These are phyloP conservation scores for Mellilla xanthometata DNA, from an alignment of 2,888 invertebrate species.

Conservation along the genomic window DNA sequence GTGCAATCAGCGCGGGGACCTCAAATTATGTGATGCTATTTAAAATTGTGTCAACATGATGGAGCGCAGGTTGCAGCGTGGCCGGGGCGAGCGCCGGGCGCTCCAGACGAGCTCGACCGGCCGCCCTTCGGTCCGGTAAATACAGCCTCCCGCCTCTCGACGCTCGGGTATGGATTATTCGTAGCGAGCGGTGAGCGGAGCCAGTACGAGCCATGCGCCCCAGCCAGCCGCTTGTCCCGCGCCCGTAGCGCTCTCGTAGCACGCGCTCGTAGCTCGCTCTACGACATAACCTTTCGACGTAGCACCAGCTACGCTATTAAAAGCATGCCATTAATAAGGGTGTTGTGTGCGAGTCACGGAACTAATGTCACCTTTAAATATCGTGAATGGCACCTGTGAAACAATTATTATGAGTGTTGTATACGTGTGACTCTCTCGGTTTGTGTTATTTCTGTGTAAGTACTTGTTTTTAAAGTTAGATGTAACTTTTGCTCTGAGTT, in stretches of 20 bases:
- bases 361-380: slow-evolving; percentile 62
- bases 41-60: slow-evolving; percentile 76
- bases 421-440: slow-evolving; percentile 47
- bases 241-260: slow-evolving; percentile 44
- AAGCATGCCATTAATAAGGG: slow-evolving; percentile 61
- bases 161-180: slow-evolving; percentile 73
- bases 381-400: slow-evolving; percentile 64
- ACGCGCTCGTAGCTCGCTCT: slow-evolving; percentile 46
- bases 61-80: slow-evolving; percentile 46
- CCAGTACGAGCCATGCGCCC: slow-evolving; percentile 74
- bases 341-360: slow-evolving; percentile 59
- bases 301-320: slow-evolving; percentile 50
- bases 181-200: slow-evolving; percentile 60
- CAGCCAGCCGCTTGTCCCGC: slow-evolving; percentile 53
- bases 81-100: slow-evolving; percentile 49
- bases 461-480: slow-evolving; percentile 15
- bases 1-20: slow-evolving; percentile 51
- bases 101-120: slow-evolving; percentile 62
- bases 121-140: slow-evolving; percentile 77
- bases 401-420: slow-evolving; percentile 56
- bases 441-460: slow-evolving; percentile 48
- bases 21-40: slow-evolving; percentile 68
- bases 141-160: slow-evolving; percentile 74
- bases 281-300: slow-evolving; percentile 47
- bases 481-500: slow-evolving; percentile 13